phyloP scores from a whole-genome alignment of 2,113 vertebrate species.

The Nyctereutes procyonoides region DNA sequence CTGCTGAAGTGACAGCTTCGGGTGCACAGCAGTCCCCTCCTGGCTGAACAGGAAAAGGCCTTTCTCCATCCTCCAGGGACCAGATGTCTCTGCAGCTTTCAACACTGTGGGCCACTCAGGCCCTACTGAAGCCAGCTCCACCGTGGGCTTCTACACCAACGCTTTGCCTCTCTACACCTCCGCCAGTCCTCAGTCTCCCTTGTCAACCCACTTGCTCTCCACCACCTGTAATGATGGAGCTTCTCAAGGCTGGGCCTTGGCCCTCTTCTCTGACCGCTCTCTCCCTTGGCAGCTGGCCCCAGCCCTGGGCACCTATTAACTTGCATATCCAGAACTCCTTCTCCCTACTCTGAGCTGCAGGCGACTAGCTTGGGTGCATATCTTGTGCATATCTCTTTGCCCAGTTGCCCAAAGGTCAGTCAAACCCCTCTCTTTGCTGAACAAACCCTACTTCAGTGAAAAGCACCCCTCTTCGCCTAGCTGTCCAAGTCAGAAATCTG shows the following conservation, averaged over 20 bases:
- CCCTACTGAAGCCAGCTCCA: background rate
- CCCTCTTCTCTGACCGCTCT: background rate
- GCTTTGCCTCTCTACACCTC: background rate
- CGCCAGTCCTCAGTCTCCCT: background rate
- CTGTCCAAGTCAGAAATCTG: background rate
- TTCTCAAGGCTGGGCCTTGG: background rate
- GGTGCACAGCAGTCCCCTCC: fast-evolving
- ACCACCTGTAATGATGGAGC: background rate
- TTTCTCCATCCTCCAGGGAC: background rate
- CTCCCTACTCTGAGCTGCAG: background rate
- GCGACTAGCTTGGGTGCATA: background rate
- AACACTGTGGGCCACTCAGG: background rate
- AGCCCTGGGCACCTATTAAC: background rate
- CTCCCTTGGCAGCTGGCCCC: background rate
- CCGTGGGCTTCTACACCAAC: background rate
- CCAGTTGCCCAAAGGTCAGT: background rate
- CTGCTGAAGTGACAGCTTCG: too few species aligned
- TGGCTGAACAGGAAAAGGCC: fast-evolving
- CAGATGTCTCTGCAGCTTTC: background rate
- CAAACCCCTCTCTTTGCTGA: background rate
- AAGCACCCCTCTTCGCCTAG: background rate
- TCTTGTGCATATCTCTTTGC: background rate
- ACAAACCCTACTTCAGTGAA: background rate
- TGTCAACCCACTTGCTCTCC: background rate
- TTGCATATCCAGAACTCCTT: background rate